Evolutionary conservation across 2,888 invertebrate genomes (phyloP).

Genomic region (Cheilosia grossa): DNA sequence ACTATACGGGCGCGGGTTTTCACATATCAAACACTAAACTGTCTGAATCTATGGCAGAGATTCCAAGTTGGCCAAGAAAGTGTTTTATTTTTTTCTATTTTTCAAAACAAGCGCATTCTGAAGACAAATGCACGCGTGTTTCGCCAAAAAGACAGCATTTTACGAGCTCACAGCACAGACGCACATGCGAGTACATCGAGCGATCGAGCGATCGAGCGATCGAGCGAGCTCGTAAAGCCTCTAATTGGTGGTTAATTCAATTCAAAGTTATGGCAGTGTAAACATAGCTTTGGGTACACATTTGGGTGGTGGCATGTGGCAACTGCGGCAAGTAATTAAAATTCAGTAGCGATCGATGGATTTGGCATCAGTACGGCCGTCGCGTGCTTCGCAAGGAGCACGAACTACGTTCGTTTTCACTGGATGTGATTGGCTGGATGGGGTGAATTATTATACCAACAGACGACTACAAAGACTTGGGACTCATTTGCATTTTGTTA

Average conservation of each 20-base stretch:
- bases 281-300: slow-evolving; percentile 3
- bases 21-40: slow-evolving; percentile 9
- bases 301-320: not conserved
- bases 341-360: slow-evolving; percentile 26
- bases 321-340: slow-evolving; percentile 23
- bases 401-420: slow-evolving; percentile 1
- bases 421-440: slow-evolving; percentile 4
- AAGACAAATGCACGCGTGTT: not conserved
- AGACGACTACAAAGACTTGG: not conserved
- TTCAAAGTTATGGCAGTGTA: slow-evolving; percentile 35
- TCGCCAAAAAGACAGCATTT: slow-evolving; percentile 4
- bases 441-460: slow-evolving; percentile 10
- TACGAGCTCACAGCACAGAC: not conserved
- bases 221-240: slow-evolving; percentile 22
- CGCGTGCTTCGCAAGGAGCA: slow-evolving; percentile 38
- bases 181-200: too few species aligned
- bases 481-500: slow-evolving; percentile 28
- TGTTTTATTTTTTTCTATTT: not conserved
- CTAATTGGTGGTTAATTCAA: slow-evolving; percentile 64
- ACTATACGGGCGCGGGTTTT: slow-evolving; percentile 5
- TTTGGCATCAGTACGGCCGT: slow-evolving; percentile 17
- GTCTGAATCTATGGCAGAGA: not conserved
- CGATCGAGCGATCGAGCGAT: not conserved
- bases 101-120: slow-evolving; percentile 7
- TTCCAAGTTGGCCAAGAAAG: slow-evolving; percentile 7